Conservation (phyloP, 2,797 vertebrate species). For the Cossypha polioptera region DNA sequence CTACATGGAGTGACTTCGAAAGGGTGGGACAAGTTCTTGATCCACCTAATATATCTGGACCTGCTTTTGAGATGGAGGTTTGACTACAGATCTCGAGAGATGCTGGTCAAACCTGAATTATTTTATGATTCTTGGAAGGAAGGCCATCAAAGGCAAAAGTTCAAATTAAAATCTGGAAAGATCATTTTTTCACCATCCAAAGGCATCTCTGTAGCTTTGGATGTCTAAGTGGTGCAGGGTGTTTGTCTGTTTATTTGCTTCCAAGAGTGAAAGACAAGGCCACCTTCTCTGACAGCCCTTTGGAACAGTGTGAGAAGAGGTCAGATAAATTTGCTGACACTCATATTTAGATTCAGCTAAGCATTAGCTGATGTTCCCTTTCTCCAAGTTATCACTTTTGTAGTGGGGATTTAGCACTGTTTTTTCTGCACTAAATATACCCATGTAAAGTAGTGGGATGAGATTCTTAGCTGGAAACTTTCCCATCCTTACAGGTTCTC, state of each 20-base stretch:
- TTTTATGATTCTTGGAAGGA: not conserved
- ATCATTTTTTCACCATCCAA: not conserved
- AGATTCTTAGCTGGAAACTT: not conserved
- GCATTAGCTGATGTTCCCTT: not conserved
- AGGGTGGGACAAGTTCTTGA: not conserved
- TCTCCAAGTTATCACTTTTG: not conserved
- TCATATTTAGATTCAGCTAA: not conserved
- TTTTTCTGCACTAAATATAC: not conserved
- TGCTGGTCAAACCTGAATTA: not conserved
- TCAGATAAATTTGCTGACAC: not conserved
- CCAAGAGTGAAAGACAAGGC: not conserved
- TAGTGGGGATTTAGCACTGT: not conserved
- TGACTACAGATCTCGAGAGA: not conserved
- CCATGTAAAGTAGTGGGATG: not conserved
- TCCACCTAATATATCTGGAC: not conserved
- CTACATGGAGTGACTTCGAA: not conserved
- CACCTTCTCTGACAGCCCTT: not conserved
- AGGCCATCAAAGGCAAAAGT: not conserved
- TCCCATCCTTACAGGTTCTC: not conserved
- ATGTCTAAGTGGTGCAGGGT: not conserved
- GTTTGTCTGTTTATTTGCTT: not conserved
- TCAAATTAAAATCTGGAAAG: not conserved
- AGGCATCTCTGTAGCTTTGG: not conserved
- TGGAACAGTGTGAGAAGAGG: not conserved
- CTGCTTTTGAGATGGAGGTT: not conserved